A percentile compares a stretch with the other conserved stretches of the same genome.
Conservation (phyloP, 2,797 vertebrate species). For the Squalus acanthias region DNA sequence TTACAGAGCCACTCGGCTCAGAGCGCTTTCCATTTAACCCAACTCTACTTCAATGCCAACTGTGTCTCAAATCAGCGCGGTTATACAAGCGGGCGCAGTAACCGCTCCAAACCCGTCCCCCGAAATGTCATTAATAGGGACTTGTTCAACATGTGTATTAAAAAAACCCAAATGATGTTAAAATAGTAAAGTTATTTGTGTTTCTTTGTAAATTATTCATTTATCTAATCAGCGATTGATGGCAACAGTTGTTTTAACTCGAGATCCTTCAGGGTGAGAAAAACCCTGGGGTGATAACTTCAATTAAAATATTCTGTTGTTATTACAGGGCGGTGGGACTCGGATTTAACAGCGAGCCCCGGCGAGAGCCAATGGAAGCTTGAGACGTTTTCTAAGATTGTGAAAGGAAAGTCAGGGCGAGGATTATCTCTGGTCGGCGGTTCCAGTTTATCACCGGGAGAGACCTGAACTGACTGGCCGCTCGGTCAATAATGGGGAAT, state of each 20-base stretch:
- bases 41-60: neutral
- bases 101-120: too few species aligned
- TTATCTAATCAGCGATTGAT: neutral
- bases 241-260: neutral
- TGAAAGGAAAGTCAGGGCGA: neutral
- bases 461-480: neutral
- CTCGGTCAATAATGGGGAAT: neutral
- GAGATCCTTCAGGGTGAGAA: neutral
- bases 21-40: neutral
- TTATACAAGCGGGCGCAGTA: neutral
- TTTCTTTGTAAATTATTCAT: neutral
- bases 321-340: neutral
- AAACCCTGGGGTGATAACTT: neutral
- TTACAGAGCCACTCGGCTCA: too few species aligned
- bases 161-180: neutral
- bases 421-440: neutral
- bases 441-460: neutral
- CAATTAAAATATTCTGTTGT: neutral
- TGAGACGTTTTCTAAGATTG: neutral
- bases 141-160: neutral
- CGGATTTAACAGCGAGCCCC: neutral
- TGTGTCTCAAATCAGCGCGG: neutral
- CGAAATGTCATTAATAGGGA: too few species aligned
- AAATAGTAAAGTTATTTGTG: neutral
- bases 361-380: neutral